Evolutionary conservation across 2,797 vertebrate genomes (phyloP).

Genomic region (Gambusia yucatana): DNA sequence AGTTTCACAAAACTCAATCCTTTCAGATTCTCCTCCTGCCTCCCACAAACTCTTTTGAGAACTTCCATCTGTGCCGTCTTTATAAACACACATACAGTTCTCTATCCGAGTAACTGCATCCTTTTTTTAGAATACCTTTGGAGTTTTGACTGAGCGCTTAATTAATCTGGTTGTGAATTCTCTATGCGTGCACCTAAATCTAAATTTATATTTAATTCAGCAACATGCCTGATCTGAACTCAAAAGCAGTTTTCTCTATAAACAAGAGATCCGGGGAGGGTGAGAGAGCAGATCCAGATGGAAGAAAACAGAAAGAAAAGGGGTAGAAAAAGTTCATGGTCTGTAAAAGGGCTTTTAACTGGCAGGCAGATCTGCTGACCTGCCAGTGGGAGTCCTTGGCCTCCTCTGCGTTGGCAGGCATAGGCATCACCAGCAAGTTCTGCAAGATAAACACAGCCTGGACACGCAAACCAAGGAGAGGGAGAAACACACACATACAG

Average conservation of each 20-base stretch:
- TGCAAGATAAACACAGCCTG: constrained; percentile 97
- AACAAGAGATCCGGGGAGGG: constrained; percentile 15
- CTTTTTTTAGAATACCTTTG: constrained; percentile 32
- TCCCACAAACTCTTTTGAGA: background rate
- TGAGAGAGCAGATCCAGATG: constrained; percentile 20
- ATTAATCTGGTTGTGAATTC: constrained; percentile 27
- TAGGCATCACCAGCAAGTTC: constrained; percentile 94
- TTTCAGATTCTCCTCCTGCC: background rate
- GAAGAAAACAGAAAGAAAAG: constrained; percentile 22
- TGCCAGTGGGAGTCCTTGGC: constrained; percentile 89
- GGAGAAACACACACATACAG: constrained; percentile 14
- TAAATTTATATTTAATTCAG: constrained; percentile 20
- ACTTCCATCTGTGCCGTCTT: constrained; percentile 8
- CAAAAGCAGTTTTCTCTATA: constrained; percentile 25
- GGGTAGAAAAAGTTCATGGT: constrained; percentile 47
- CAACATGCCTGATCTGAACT: constrained; percentile 32
- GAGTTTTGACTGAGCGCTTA: constrained; percentile 27
- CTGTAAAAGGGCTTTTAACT: constrained; percentile 66
- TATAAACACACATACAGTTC: constrained; percentile 4
- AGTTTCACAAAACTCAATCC: background rate
- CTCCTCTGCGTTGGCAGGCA: constrained; percentile 86
- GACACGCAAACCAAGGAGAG: constrained; percentile 27
- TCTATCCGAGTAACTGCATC: background rate
- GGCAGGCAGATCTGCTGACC: constrained; percentile 82
- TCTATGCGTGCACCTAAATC: constrained; percentile 11